Evolutionary conservation across 2,113 vertebrate species (phyloP).

Genomic region (Ailurus styani): DNA sequence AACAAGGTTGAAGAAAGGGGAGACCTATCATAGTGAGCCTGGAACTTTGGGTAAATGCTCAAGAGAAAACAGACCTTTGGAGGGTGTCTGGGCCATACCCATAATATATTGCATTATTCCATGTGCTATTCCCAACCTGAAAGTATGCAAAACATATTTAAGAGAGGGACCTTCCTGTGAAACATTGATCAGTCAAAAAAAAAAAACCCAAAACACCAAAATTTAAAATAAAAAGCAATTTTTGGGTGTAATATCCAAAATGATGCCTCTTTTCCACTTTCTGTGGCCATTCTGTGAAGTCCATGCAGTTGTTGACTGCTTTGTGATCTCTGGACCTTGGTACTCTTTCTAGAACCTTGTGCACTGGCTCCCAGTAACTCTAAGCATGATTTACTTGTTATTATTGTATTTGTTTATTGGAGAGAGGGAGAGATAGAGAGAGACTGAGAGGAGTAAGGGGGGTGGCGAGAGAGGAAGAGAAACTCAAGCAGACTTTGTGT

Average conservation of each 20-base stretch:
- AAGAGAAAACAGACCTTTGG: background rate
- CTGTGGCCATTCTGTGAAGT: background rate
- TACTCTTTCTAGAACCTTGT: background rate
- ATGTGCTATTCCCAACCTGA: background rate
- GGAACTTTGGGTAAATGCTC: background rate
- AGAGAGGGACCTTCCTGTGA: background rate
- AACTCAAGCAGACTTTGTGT: background rate
- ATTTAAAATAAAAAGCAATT: background rate
- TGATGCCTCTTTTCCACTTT: background rate
- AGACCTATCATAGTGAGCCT: background rate
- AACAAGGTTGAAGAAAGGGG: background rate
- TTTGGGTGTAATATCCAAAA: background rate
- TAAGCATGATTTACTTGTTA: background rate
- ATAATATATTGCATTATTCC: background rate
- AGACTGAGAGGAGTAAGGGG: background rate
- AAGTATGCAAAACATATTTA: background rate
- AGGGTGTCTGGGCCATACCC: background rate
- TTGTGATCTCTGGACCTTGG: background rate
- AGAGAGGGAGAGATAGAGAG: background rate
- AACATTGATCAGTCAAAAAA: background rate
- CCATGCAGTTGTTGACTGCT: too few species aligned
- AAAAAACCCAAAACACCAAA: background rate
- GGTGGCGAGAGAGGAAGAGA: background rate
- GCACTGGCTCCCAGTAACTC: background rate
- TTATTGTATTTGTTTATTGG: background rate